Evolutionary conservation across 64 coral and sea anemone genomes (phyloP).

Genomic region (Dendronephthya gigantea): DNA sequence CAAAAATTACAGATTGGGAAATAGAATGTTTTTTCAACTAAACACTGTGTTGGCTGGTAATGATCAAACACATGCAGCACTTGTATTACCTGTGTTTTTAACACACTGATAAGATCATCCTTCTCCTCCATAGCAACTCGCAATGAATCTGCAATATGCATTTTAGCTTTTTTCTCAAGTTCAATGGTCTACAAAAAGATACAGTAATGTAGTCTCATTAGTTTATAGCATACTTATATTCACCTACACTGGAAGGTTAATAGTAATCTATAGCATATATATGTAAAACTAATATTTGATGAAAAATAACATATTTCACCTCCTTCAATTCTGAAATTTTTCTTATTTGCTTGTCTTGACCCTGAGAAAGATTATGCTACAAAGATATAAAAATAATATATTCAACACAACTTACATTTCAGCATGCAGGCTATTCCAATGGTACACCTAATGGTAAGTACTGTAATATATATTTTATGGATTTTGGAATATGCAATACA

Average conservation of each 20-base stretch:
- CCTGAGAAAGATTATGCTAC: constrained; percentile 65
- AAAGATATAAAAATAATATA: neutral
- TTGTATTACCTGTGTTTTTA: constrained; percentile 80
- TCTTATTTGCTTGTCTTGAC: constrained; percentile 82
- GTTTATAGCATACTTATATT: neutral
- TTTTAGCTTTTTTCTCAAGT: constrained; percentile 90
- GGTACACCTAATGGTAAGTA: too few relatives aligned
- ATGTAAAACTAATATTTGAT: too few relatives aligned
- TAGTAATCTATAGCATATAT: too few relatives aligned
- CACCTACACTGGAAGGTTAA: too few relatives aligned
- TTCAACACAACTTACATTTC: too few relatives aligned
- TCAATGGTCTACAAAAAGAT: constrained; percentile 59
- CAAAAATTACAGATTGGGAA: too few relatives aligned
- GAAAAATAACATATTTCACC: constrained; percentile 26
- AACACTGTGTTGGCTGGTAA: too few relatives aligned
- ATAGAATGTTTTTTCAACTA: too few relatives aligned
- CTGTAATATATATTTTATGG: neutral
- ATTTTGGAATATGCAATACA: neutral
- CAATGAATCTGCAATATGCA: constrained; percentile 89
- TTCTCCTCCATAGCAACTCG: constrained; percentile 83
- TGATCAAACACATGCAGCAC: too few relatives aligned
- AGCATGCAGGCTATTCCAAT: too few relatives aligned
- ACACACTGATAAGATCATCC: constrained; percentile 82
- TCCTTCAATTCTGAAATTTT: constrained; percentile 97
- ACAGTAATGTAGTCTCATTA: neutral